Conservation (phyloP, 2,797 vertebrate species). For the Micromesistius poutassou region DNA sequence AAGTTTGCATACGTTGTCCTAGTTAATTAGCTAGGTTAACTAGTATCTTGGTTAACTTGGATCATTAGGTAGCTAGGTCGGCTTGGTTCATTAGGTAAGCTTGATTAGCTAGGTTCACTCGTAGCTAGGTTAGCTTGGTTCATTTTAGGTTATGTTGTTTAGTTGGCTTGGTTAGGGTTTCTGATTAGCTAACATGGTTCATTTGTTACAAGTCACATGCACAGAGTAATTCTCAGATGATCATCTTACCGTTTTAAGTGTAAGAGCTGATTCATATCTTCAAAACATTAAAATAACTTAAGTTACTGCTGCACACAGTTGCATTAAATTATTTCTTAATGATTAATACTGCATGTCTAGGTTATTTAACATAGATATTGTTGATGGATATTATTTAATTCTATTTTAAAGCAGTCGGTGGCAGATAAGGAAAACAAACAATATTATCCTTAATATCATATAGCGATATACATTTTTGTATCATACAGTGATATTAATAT, state of each 20-base stretch:
- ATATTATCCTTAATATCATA: slow-evolving; percentile 4
- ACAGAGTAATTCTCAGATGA: neutral
- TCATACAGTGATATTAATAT: slow-evolving; percentile 18
- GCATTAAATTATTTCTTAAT: slow-evolving; percentile 72
- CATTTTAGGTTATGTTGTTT: neutral
- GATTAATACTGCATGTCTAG: slow-evolving; percentile 69
- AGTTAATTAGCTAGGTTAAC: neutral
- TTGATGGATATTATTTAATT: slow-evolving; percentile 59
- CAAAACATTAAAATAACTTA: neutral
- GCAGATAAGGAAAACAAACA: slow-evolving; percentile 29
- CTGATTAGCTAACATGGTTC: neutral
- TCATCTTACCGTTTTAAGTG: slow-evolving; percentile 3
- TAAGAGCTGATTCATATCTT: slow-evolving; percentile 2
- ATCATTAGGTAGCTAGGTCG: neutral
- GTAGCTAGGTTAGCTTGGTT: neutral
- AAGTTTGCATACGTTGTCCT: neutral
- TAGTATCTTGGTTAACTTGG: neutral
- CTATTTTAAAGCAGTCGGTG: slow-evolving; percentile 38
- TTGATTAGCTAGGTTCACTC: neutral
- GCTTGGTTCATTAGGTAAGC: neutral
- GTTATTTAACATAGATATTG: slow-evolving; percentile 67
- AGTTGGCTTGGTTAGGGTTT: neutral
- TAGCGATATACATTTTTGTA: neutral
- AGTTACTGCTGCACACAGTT: slow-evolving; percentile 38
- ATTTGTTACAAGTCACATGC: neutral